These are phyloP conservation scores for Anastatus disparis DNA, from an alignment of 1,140 invertebrate genomes.

Conservation along the genomic window DNA sequence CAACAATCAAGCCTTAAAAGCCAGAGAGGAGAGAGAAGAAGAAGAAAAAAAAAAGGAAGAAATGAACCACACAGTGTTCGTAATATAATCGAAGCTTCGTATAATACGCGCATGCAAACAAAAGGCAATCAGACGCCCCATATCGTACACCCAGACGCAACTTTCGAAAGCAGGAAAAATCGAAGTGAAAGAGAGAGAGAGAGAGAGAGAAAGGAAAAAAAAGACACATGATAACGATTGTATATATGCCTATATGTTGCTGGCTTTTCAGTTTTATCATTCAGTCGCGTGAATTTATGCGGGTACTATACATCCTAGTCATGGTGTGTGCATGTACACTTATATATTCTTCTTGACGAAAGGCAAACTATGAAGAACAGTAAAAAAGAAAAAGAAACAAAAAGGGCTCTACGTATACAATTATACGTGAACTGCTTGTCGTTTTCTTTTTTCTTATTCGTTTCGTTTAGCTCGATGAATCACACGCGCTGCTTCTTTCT, in stretches of 20 bases:
- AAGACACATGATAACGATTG: no score
- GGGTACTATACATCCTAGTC: conserved; percentile 22
- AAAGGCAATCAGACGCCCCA: conserved; percentile 10
- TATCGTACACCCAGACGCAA: background rate
- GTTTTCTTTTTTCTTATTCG: no score
- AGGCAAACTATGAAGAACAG: background rate
- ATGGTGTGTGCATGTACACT: no score
- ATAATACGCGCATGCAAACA: no score
- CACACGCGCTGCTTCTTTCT: background rate
- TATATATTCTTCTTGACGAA: conserved; percentile 18
- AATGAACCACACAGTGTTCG: no score
- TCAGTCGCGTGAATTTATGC: conserved; percentile 28
- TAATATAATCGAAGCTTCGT: background rate
- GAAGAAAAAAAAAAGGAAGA: no score
- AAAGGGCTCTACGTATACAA: conserved; percentile 21
- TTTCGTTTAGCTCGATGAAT: conserved; percentile 6
- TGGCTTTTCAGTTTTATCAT: no score
- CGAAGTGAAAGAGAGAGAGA: background rate
- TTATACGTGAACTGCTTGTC: conserved; percentile 8
- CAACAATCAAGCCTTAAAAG: no score
- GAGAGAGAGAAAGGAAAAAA: no score
- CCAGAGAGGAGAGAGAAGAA: no score
- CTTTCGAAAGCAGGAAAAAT: background rate
- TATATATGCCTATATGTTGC: no score
- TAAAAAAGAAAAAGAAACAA: background rate